A percentile compares a stretch with the other conserved stretches of the same genome.
These are phyloP conservation scores for Orcinus orca DNA, from an alignment of 2,113 vertebrate genomes.

Conservation along the genomic window DNA sequence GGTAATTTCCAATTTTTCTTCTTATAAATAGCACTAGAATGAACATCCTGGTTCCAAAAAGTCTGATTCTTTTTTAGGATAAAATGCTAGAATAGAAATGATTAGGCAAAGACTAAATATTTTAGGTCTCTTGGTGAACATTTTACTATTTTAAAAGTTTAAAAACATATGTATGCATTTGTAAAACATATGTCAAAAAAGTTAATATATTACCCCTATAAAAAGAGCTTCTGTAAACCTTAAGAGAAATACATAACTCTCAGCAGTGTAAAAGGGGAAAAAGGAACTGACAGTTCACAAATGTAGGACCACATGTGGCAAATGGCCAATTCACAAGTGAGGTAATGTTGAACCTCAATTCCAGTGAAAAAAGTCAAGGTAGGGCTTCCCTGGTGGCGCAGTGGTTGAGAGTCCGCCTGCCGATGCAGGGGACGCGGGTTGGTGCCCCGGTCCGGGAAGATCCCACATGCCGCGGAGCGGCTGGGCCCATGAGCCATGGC, in stretches of 20 bases:
- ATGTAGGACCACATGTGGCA: neutral
- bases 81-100: neutral
- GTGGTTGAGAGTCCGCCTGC: too few relatives aligned
- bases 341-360: neutral
- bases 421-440: too few relatives aligned
- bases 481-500: too few relatives aligned
- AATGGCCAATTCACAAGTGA: neutral
- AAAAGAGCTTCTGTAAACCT: neutral
- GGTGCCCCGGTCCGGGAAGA: too few relatives aligned
- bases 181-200: neutral
- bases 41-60: neutral
- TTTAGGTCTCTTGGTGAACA: neutral
- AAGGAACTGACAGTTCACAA: neutral
- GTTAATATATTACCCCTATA: neutral
- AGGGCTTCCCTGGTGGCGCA: too few relatives aligned
- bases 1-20: neutral
- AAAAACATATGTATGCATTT: neutral
- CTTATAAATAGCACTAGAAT: neutral
- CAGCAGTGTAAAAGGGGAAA: neutral
- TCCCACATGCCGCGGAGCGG: too few relatives aligned
- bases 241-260: neutral
- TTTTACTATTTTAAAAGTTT: neutral
- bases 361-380: neutral
- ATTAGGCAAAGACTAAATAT: slow-evolving; percentile 14
- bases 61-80: neutral